Conservation (phyloP, 2,113 vertebrate species). For the Reinhardtius hippoglossoides region DNA sequence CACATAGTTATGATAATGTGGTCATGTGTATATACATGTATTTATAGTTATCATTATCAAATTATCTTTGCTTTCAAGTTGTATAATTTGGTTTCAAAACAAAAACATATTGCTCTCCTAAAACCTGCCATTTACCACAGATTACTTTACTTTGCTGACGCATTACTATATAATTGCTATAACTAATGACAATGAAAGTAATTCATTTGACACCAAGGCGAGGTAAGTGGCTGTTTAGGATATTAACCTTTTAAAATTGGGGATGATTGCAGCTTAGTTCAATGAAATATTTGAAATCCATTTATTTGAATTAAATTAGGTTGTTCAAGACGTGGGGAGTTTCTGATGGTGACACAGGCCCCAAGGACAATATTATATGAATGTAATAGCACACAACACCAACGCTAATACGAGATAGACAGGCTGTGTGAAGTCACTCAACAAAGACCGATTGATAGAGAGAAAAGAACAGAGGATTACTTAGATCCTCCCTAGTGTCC, state of each 20-base stretch:
- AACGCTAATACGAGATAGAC: conserved; percentile 24
- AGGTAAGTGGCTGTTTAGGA: conserved; percentile 34
- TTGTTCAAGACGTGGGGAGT: conserved; percentile 22
- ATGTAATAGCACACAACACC: conserved; percentile 17
- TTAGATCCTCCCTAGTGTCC: not conserved
- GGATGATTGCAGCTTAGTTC: conserved; percentile 35
- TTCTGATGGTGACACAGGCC: conserved; percentile 46
- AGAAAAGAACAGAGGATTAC: not conserved
- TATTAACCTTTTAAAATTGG: conserved; percentile 48
- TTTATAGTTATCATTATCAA: not conserved
- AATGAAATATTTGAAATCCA: conserved; percentile 42
- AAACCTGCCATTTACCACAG: not conserved
- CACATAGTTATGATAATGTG: not conserved
- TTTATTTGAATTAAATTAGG: conserved; percentile 50
- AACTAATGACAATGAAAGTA: conserved; percentile 33
- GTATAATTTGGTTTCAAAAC: not conserved
- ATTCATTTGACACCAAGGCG: conserved; percentile 26
- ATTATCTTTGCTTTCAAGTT: conserved; percentile 2
- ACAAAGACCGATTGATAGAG: not conserved
- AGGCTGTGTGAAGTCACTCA: not conserved
- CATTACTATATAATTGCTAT: conserved; percentile 22
- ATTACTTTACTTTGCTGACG: conserved; percentile 35
- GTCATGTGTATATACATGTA: not conserved
- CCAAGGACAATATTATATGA: conserved; percentile 26
- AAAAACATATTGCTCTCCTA: not conserved